Percentiles rank a stretch among this genome's conserved stretches.
These are phyloP conservation scores for Polyergus mexicanus DNA, from an alignment of 1,140 invertebrate genomes.

Conservation along the genomic window DNA sequence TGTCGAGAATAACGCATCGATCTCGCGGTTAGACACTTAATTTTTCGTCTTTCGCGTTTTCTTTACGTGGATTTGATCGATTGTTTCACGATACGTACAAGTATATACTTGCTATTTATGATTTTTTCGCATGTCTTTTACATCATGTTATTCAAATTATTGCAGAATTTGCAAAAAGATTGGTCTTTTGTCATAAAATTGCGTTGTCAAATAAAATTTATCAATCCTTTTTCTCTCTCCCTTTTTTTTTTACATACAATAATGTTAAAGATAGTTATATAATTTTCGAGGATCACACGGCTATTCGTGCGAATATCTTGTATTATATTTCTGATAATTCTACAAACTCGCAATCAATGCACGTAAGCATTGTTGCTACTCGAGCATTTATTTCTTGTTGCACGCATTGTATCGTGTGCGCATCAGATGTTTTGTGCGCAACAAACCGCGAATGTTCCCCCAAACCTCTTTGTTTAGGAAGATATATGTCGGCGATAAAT, in stretches of 20 bases:
- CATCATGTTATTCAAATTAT: not conserved
- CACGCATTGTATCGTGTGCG: constrained; percentile 7
- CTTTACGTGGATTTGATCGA: constrained; percentile 21
- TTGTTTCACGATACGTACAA: constrained; percentile 39
- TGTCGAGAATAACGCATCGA: constrained; percentile 52
- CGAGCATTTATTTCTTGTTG: constrained; percentile 37
- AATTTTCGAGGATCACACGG: not conserved
- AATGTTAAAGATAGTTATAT: not conserved
- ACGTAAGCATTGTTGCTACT: not conserved
- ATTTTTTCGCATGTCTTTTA: not conserved
- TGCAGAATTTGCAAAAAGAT: not conserved
- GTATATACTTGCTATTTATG: not conserved
- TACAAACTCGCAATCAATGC: not conserved
- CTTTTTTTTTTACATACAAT: not conserved
- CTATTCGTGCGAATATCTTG: not conserved
- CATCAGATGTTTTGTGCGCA: constrained; percentile 49
- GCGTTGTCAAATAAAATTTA: constrained; percentile 9
- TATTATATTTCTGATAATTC: not conserved
- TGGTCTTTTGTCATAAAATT: not conserved
- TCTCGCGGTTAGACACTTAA: constrained; percentile 55
- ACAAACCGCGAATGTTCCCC: constrained; percentile 55
- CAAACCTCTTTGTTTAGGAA: constrained; percentile 56
- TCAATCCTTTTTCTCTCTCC: not conserved
- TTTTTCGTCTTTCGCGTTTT: constrained; percentile 51
- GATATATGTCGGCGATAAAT: constrained; percentile 59